Base-by-base conservation (phyloP, 2,888 invertebrate genomes). In the Euphydryas editha region DNA sequence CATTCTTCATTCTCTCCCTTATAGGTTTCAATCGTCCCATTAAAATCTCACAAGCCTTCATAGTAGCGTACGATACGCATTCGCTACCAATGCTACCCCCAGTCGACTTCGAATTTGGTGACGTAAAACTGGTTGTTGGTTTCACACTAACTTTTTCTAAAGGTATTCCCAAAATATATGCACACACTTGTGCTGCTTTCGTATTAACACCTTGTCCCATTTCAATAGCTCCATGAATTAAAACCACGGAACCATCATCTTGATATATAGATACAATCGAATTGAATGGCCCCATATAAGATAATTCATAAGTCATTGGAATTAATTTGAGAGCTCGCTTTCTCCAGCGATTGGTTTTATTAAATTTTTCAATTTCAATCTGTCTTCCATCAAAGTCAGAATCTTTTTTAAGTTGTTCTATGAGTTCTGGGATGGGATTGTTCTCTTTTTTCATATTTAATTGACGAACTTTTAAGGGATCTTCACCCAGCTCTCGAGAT, bases 181-280 rank as follows among this genome's bases (percentile, higher is more conserved):
- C 97, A 64, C 95, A 95, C 0, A 96, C 95, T 92, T 97, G 97
- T n/a, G 95, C 94, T 0, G 93, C 95, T 92, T 97, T 97, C 0
- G 97, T 97, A 73, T 97, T 95, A 57, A 97, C 93, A 0, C 97
- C 97, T 92, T 97, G 97, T 0, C 97, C 97, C 87, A 95, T 94
- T 90, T 96, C 96, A 51, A 95, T 87, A 0, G 95, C 96, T 37
- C 95, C 95, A 74, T 96, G 96, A 7, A 93, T 88, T 8, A 97
- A 88, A 1, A 94, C 88, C 0, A 97, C 95, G 0, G 94, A 94
- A 0, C 95, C 96, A 83, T 96, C 95, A 0, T 92, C 91, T 20
- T 95, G 94, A 79, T 94, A 96, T 73, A 97, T 93, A 1, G 95
- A 94, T 17, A 96, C 93, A 24, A 94, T 81, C 0, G 94, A 93